Base-by-base conservation (phyloP, 2,113 vertebrate species). In the Alethe castanea region DNA sequence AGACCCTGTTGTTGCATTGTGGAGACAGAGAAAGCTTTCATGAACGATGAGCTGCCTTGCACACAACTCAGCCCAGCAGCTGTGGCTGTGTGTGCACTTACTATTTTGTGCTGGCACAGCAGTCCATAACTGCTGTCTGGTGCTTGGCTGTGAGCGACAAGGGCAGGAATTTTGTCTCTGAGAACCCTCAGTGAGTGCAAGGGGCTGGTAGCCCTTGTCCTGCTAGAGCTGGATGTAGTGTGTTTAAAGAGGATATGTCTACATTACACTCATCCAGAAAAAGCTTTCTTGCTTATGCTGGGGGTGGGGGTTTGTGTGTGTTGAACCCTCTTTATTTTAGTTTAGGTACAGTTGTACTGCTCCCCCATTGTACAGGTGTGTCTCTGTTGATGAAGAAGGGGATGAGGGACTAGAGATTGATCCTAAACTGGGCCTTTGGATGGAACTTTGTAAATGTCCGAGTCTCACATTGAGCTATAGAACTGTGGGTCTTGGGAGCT, bases 11-110 rank as follows among this genome's bases (percentile, higher is more conserved):
- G 53, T 52, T 56, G 36, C 36, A 60, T 70, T 82, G 23, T 26
- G 20, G 36, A 66, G 65, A 62, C 65, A 64, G 35, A 66, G 38
- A 29, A 76, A 36, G 5, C 33, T 60, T 81, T 57, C 12, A 13
- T 10, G 53, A 77, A 18, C 0, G 1, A 19, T 33, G 74, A 88
- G 15, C 44, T 71, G 42, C 35, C 44, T 76, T 1, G 2, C 33
- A n/a, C 54, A 24, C 28, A 42, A 2, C 36, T 81, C 4, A 1
- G 42, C 48, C 2, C 29, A 71, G 45, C 31, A 52, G 38, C 36
- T 1, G 0, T 40, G 48, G 52, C 54, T 74, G 17, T 35, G 33
- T 82, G 22, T 2, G 2, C 2, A 3, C 20, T 29, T 7, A 8
- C 15, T 57, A 6, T 59, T 65, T 36, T 67, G 52, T 48, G 47